A percentile compares a stretch with the other conserved stretches of the same genome.
Conservation (phyloP, 2,888 invertebrate species). For the Pelosia muscerda region DNA sequence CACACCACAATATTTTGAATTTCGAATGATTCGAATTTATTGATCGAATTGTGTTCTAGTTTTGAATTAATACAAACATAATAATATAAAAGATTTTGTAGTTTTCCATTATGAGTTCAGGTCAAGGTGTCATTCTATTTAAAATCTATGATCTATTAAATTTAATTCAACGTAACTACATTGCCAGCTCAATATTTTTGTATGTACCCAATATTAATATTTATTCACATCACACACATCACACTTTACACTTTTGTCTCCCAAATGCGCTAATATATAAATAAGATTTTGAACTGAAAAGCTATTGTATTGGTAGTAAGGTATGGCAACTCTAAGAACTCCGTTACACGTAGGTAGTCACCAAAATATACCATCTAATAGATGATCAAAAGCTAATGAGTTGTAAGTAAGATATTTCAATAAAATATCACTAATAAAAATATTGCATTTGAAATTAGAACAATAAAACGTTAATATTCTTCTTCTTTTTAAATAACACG, state of each 20-base stretch:
- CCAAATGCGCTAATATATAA: neutral
- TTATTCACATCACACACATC: too few species aligned
- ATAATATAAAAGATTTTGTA: neutral
- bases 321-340: slow-evolving; percentile 1
- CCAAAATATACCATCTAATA: neutral
- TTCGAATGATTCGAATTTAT: neutral
- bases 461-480: too few species aligned
- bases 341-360: slow-evolving; percentile 4
- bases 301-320: neutral
- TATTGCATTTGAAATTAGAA: neutral
- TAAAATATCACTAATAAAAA: neutral
- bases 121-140: neutral
- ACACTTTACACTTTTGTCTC: neutral
- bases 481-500: too few species aligned
- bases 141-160: neutral
- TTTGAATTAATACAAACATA: too few species aligned
- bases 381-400: slow-evolving; percentile 14
- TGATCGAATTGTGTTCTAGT: neutral
- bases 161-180: too few species aligned
- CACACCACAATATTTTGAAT: neutral
- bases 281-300: neutral
- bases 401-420: slow-evolving; percentile 3
- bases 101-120: neutral
- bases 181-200: too few species aligned
- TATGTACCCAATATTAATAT: neutral